Evolutionary conservation across 2,113 vertebrate species (phyloP).

Genomic region (Aptenodytes patagonicus): DNA sequence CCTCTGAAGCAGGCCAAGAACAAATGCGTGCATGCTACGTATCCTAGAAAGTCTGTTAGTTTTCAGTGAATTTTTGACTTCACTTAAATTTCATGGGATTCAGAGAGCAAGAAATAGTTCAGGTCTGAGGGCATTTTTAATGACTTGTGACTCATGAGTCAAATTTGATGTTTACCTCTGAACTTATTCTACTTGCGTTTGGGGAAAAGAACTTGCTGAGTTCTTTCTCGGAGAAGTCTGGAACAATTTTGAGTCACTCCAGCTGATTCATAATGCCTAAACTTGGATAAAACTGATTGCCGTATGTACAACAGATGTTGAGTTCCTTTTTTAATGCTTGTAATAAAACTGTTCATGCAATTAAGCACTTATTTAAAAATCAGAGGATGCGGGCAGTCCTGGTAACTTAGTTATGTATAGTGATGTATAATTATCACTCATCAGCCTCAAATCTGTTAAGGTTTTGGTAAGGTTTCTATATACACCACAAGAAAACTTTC

Average conservation of each 20-base stretch:
- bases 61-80: not conserved
- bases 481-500: not conserved
- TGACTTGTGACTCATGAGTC: not conserved
- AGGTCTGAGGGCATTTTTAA: not conserved
- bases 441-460: not conserved
- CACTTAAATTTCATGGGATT: not conserved
- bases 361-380: not conserved
- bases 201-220: not conserved
- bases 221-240: not conserved
- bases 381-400: not conserved
- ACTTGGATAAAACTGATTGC: not conserved
- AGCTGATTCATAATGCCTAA: conserved; percentile 16
- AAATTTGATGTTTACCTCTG: not conserved
- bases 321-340: not conserved
- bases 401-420: not conserved
- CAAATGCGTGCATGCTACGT: accelerated
- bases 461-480: not conserved
- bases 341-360: not conserved
- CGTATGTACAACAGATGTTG: not conserved
- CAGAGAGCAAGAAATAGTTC: not conserved
- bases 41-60: not conserved
- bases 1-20: not conserved
- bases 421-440: not conserved
- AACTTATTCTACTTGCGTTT: not conserved
- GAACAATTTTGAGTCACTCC: not conserved